Evolutionary conservation across 1,140 invertebrate genomes (phyloP).

Genomic region (Plodia interpunctella): DNA sequence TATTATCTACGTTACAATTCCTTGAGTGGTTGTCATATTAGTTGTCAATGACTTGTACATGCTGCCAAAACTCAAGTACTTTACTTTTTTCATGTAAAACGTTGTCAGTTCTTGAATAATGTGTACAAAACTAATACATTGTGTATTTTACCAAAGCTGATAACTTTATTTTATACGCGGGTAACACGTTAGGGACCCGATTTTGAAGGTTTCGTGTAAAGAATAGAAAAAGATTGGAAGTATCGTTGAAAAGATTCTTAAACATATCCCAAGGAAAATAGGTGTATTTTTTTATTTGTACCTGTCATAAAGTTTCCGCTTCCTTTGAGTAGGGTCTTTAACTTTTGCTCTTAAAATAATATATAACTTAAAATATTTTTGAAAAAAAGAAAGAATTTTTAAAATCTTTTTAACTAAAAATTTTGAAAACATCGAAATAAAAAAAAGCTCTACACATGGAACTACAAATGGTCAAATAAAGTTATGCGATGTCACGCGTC

Average conservation of each 20-base stretch:
- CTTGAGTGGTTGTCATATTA: no score
- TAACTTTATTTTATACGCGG: not conserved
- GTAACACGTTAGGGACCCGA: not conserved
- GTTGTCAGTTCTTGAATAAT: not conserved
- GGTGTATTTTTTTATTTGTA: constrained; percentile 2
- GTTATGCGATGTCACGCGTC: no score
- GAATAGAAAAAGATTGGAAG: not conserved
- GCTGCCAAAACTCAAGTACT: no score
- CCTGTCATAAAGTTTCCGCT: not conserved
- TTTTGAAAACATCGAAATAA: no score
- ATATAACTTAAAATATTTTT: no score
- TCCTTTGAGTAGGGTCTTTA: constrained; percentile 1
- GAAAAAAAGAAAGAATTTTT: no score
- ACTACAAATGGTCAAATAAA: no score
- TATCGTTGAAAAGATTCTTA: not conserved
- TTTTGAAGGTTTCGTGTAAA: not conserved
- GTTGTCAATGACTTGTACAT: no score
- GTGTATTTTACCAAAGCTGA: not conserved
- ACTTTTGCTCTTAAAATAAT: no score
- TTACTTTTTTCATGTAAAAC: not conserved
- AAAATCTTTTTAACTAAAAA: no score
- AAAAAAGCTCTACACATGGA: no score
- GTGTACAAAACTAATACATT: constrained; percentile 5
- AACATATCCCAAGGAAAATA: not conserved
- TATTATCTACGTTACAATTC: no score